Evolutionary conservation across 2,888 invertebrate species (phyloP).

Genomic region (Tinea semifulvella): DNA sequence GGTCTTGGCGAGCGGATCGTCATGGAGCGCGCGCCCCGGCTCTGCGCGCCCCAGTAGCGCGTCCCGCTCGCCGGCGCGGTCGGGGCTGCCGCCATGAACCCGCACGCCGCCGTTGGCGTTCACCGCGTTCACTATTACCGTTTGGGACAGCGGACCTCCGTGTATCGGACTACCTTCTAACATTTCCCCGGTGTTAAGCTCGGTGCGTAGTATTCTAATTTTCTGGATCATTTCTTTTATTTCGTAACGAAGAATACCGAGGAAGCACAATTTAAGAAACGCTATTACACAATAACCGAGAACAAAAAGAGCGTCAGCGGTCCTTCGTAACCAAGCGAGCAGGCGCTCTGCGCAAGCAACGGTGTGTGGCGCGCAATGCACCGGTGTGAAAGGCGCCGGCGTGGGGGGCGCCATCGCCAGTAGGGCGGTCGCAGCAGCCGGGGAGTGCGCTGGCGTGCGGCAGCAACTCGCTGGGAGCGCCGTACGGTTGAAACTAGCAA

Average conservation of each 20-base stretch:
- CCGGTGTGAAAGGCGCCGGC: slow-evolving; percentile 41
- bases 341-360: slow-evolving; percentile 79
- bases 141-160: slow-evolving; percentile 56
- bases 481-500: slow-evolving; percentile 51
- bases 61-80: slow-evolving; percentile 67
- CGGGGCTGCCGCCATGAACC: slow-evolving; percentile 61
- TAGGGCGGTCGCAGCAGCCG: slow-evolving; percentile 61
- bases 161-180: slow-evolving; percentile 54
- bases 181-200: slow-evolving; percentile 65
- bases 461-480: slow-evolving; percentile 55
- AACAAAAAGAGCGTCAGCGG: slow-evolving; percentile 82
- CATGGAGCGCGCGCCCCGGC: slow-evolving; percentile 56
- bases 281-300: slow-evolving; percentile 89
- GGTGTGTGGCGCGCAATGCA: slow-evolving; percentile 56
- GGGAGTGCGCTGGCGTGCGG: slow-evolving; percentile 47
- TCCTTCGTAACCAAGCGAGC: slow-evolving; percentile 77
- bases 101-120: slow-evolving; percentile 68
- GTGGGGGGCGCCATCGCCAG: slow-evolving; percentile 37
- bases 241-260: slow-evolving; percentile 86
- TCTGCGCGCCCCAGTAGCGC: slow-evolving; percentile 63
- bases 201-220: slow-evolving; percentile 80
- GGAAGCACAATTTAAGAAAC: slow-evolving; percentile 88
- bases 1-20: slow-evolving; percentile 67
- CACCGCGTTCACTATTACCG: slow-evolving; percentile 60
- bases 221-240: slow-evolving; percentile 93